Percentiles rank a stretch among this genome's conserved stretches.
These are phyloP conservation scores for Allacma fusca DNA, from an alignment of 2,888 invertebrate species.

Conservation along the genomic window DNA sequence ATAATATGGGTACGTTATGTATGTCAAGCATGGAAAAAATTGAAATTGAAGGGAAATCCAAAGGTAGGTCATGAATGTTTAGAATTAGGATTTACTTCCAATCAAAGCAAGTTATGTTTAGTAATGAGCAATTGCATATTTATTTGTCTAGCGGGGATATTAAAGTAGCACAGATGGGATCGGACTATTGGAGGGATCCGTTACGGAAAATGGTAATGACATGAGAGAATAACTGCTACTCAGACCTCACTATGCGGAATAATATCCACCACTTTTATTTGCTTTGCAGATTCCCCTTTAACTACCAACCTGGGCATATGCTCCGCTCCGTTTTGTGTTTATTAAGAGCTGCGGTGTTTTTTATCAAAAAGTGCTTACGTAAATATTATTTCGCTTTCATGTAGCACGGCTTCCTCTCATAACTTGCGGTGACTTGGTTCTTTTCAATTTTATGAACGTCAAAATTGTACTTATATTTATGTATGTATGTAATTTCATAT, in stretches of 20 bases:
- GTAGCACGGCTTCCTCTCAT: background rate
- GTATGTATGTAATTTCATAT: background rate
- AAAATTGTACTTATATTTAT: background rate
- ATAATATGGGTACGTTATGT: too few relatives aligned
- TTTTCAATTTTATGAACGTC: background rate
- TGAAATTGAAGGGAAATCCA: background rate
- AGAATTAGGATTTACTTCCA: background rate
- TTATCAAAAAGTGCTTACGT: background rate
- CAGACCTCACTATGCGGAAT: background rate
- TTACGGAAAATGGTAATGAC: background rate
- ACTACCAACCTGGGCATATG: background rate
- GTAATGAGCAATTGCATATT: slow-evolving; percentile 16
- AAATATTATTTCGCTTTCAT: slow-evolving; percentile 2
- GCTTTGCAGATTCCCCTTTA: background rate
- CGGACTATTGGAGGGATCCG: background rate
- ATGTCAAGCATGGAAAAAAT: background rate
- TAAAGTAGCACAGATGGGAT: too few relatives aligned
- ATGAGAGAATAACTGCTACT: background rate
- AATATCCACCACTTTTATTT: background rate
- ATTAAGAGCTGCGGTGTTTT: background rate
- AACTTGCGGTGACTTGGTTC: slow-evolving; percentile 2
- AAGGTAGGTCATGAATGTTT: background rate
- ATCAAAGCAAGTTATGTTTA: background rate
- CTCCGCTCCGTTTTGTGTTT: background rate
- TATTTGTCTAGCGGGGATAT: background rate